A percentile compares a stretch with the other conserved stretches of the same genome.
Evolutionary conservation across 2,113 vertebrate genomes (phyloP).

Genomic region (Dipodomys stephensi): DNA sequence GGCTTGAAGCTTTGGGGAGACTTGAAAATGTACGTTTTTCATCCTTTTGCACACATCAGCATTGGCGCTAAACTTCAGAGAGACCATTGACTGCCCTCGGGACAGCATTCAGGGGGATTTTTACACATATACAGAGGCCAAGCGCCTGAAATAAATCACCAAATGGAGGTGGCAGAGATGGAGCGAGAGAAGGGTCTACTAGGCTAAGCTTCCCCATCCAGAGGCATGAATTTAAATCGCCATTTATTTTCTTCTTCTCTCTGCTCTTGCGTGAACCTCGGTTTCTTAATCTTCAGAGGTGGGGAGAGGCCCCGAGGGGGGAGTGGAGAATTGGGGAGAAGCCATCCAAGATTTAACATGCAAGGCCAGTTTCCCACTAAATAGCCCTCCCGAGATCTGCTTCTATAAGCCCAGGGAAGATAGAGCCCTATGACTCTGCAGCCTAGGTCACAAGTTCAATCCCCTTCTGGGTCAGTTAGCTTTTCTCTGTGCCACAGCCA

Average conservation of each 20-base stretch:
- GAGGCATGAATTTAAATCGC: constrained; percentile 79
- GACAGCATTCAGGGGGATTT: constrained; percentile 78
- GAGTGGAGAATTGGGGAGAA: background rate
- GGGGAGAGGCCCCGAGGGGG: background rate
- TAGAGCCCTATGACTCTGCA: constrained; percentile 40
- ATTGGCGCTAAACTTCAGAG: constrained; percentile 74
- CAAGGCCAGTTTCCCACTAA: constrained; percentile 27
- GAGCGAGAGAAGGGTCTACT: constrained; percentile 58
- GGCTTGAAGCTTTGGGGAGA: constrained; percentile 75
- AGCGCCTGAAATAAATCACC: constrained; percentile 80
- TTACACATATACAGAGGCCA: constrained; percentile 76
- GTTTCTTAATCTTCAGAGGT: constrained; percentile 64
- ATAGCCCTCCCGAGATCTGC: background rate
- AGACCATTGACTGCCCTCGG: constrained; percentile 79
- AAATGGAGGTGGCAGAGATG: constrained; percentile 76
- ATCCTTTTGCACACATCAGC: constrained; percentile 74
- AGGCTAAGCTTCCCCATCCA: constrained; percentile 35
- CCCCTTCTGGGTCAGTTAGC: constrained; percentile 82
- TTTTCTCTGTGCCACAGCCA: constrained; percentile 69
- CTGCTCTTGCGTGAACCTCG: constrained; percentile 50
- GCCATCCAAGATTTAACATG: constrained; percentile 49
- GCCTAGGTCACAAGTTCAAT: constrained; percentile 84
- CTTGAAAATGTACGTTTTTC: constrained; percentile 83
- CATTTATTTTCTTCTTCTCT: constrained; percentile 70
- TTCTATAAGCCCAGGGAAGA: constrained; percentile 8